Evolutionary conservation across 2,888 invertebrate species (phyloP), one percentile per base, ranked within the genome.

Genomic region (Leptura quadrifasciata): DNA sequence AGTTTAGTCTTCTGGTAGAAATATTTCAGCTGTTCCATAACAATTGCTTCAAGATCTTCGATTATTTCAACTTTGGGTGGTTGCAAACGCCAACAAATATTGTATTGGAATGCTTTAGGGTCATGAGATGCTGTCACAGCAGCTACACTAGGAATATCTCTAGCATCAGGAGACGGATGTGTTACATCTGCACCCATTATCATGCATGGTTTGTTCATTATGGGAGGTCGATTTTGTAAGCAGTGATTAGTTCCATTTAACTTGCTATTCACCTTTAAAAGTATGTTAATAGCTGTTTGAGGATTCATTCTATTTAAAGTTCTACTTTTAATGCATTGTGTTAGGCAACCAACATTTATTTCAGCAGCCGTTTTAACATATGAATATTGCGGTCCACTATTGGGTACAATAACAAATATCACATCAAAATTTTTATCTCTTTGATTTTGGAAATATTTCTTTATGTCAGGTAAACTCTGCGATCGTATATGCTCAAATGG

Each of bases 101-200:
- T 94, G 85, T 96, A 96, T 52, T 91, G 88, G 81, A 93, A 94
- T 6, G 93, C 95, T 60, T 90, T 89, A 0, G 89, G 81, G 87
- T 95, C 95, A 76, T 94, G 92, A 0, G 95, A 95, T 0, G 95
- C 95, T 0, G 94, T 94, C 1, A 96, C 95, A 0, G 94, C 94
- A 0, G 94, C 94, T 39, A 94, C 93, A 85, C 94, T 94, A 0
- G 93, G 93, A 79, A 89, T 89, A 5, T 88, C 86, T 91, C 92
- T 88, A 1, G 94, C 93, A 76, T 95, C 95, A 0, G 96, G 96
- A 0, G 95, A 93, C 0, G 98, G 97, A 90, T 98, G 98, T 0
- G 97, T 97, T 6, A 98, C 97, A 89, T 98, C 98, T 8, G 97
- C 97, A 0, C 98, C 98, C 88, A 89, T 89, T 58, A 89, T 85